phyloP scores from a whole-genome alignment of 1,140 invertebrate genomes.

The Macrostomum lignano region DNA sequence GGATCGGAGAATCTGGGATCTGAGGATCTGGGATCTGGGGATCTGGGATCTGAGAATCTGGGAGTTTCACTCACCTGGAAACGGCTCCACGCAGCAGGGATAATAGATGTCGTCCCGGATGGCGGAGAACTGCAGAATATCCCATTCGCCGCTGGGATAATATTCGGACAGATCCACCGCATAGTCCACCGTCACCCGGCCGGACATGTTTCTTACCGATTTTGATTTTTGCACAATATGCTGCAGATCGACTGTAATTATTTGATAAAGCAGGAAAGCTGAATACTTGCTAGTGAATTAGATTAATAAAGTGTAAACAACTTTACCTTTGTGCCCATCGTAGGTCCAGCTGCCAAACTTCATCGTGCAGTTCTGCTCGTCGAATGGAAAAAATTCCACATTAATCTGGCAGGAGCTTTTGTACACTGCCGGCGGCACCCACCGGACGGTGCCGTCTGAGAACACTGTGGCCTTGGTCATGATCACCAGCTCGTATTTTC shows the following conservation, averaged over 20 bases:
- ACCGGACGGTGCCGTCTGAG: slow-evolving; percentile 59
- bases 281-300: too few species aligned
- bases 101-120: slow-evolving; percentile 15
- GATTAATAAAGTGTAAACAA: too few species aligned
- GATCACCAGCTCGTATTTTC: slow-evolving; percentile 22
- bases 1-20: too few species aligned
- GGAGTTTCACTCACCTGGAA: slow-evolving; percentile 25
- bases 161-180: not conserved
- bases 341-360: slow-evolving; percentile 98
- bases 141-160: slow-evolving; percentile 3
- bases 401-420: slow-evolving; percentile 95
- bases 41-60: too few species aligned
- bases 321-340: slow-evolving; percentile 45
- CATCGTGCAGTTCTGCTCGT: slow-evolving; percentile 80
- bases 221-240: too few species aligned
- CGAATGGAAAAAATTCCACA: slow-evolving; percentile 90
- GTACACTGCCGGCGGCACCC: slow-evolving; percentile 95
- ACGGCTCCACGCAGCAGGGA: slow-evolving; percentile 18
- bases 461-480: slow-evolving; percentile 48
- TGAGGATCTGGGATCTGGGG: too few species aligned
- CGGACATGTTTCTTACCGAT: too few species aligned
- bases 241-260: too few species aligned
- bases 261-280: too few species aligned
- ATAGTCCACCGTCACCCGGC: not conserved
- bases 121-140: not conserved